These are phyloP conservation scores for Flexamia atlantica DNA, from an alignment of 2,888 invertebrate genomes.

Conservation along the genomic window DNA sequence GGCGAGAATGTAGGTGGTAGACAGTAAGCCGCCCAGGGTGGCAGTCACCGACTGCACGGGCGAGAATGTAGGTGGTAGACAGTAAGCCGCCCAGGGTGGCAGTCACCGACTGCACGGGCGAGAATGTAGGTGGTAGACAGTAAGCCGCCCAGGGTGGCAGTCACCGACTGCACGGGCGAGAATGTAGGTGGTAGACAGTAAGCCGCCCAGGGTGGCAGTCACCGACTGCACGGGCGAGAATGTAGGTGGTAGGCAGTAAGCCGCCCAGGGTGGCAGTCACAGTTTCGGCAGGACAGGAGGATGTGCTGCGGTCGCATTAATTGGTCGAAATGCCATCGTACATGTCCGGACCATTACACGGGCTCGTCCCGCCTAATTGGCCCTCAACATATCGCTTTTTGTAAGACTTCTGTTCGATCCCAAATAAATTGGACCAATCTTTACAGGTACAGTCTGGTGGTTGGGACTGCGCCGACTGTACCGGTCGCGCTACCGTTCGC, in stretches of 20 bases:
- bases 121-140: too few relatives aligned
- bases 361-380: slow-evolving; percentile 53
- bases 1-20: too few relatives aligned
- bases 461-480: slow-evolving; percentile 21
- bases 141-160: too few relatives aligned
- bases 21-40: neutral
- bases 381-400: slow-evolving; percentile 59
- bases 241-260: too few relatives aligned
- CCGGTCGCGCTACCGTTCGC: slow-evolving; percentile 8
- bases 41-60: too few relatives aligned
- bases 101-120: too few relatives aligned
- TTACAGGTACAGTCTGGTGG: slow-evolving; percentile 58
- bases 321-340: slow-evolving; percentile 31
- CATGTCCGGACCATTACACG: slow-evolving; percentile 48
- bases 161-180: too few relatives aligned
- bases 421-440: slow-evolving; percentile 62
- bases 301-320: slow-evolving; percentile 39
- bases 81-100: too few relatives aligned
- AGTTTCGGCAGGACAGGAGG: slow-evolving; percentile 22
- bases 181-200: too few relatives aligned
- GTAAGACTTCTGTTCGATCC: slow-evolving; percentile 62
- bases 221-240: neutral
- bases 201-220: neutral
- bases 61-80: too few relatives aligned
- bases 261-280: neutral